Base-by-base conservation (phyloP, 2,888 invertebrate genomes). In the Pseudococcus viburni region DNA sequence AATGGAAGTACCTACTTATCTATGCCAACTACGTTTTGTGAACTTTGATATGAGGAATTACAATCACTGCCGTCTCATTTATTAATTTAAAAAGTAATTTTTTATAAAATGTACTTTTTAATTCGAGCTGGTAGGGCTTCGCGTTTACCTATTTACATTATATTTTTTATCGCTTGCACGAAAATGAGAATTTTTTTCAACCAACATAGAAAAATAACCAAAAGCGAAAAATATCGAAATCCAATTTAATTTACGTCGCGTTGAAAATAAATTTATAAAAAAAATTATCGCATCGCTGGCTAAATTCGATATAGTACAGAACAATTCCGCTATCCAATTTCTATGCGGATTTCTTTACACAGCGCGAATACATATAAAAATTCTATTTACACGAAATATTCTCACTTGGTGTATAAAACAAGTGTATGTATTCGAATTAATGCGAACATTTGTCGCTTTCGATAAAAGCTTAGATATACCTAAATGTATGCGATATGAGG, bases 401-500 rank as follows among this genome's bases (percentile, higher is more conserved):
- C 64, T 64, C 64, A 64, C 64, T 22, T 64, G 8, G 64, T 64
- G 64, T 64, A 12, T 64, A 64, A 64, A 64, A 64, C 64, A 64
- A 64, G 19, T 64, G 22, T 64, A 22, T 22, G 22, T 64, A 22
- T 22, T 64, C 64, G 64, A 64, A 64, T 64, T 64, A 64, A 22
- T 64, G 64, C 22, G 22, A 64, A 64, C 64, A 64, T 22, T 64
- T 64, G 64, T 64, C 64, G 64, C 64, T 64, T 64, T 64, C 64
- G 22, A 64, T 64, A 64, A 64, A 64, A 64, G 64, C 64, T 64
- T 64, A 64, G 19, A 64, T 64, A 64, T 64, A 22, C 22, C 22
- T 64, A 64, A n/a, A 64, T 64, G 64, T 64, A 64, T 64, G 22
- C 64, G 64, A 64, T 64, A 64, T 64, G 64, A 83, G 80, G 46